Evolutionary conservation across 2,797 vertebrate species (phyloP).

Genomic region (Lycodopsis pacificus): DNA sequence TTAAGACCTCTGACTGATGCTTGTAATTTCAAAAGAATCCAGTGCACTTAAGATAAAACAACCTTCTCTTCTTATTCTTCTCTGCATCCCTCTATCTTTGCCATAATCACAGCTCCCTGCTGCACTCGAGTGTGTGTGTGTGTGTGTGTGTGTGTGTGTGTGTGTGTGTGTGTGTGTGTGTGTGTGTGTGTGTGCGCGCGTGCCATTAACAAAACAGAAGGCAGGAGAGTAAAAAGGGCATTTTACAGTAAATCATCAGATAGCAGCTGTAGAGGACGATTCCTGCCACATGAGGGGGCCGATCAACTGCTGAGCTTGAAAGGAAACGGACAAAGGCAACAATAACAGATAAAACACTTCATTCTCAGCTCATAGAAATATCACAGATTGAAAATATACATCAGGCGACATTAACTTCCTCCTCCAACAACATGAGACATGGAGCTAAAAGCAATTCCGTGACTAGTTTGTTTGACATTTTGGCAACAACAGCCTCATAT

Average conservation of each 20-base stretch:
- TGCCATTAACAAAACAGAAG: constrained; percentile 47
- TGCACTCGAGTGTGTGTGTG: constrained; percentile 36
- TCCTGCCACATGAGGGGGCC: constrained; percentile 68
- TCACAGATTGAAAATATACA: constrained; percentile 53
- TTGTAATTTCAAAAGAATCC: constrained; percentile 46
- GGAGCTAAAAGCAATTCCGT: background rate
- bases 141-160: background rate
- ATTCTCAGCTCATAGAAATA: constrained; percentile 55
- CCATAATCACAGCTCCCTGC: constrained; percentile 31
- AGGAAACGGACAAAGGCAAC: constrained; percentile 22
- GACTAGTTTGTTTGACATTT: constrained; percentile 25
- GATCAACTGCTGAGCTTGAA: constrained; percentile 13
- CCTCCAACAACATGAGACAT: constrained; percentile 2
- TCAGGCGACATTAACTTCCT: background rate
- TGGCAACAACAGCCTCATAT: constrained; percentile 14
- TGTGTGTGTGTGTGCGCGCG: background rate
- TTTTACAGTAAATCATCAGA: constrained; percentile 14
- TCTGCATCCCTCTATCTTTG: background rate
- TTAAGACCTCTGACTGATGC: constrained; percentile 20
- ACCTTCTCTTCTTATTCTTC: background rate
- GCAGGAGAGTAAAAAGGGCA: constrained; percentile 11
- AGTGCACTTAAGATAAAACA: constrained; percentile 37
- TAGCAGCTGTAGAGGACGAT: constrained; percentile 28
- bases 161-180: background rate
- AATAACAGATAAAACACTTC: constrained; percentile 40